Evolutionary conservation across 1,140 invertebrate genomes (phyloP).

Genomic region (Leucophenga varia): DNA sequence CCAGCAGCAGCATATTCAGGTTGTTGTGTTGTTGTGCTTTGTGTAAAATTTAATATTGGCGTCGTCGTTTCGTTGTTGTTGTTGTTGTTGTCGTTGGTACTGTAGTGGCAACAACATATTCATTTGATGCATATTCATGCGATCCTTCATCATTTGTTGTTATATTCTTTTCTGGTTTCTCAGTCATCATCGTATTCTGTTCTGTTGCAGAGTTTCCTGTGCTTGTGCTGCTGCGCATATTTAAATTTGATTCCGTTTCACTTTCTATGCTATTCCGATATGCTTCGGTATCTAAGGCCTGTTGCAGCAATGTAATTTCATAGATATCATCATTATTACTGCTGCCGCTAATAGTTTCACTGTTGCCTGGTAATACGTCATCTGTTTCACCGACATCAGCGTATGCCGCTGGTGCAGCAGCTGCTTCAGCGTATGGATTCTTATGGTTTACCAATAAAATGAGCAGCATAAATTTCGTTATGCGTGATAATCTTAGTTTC

Average conservation of each 20-base stretch:
- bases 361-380: not conserved
- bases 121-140: too few species aligned
- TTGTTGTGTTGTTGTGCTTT: constrained; percentile 17
- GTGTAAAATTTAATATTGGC: constrained; percentile 5
- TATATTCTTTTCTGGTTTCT: too few species aligned
- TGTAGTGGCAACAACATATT: not conserved
- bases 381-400: constrained; percentile 4
- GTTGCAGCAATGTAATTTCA: constrained; percentile 30
- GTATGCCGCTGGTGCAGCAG: not conserved
- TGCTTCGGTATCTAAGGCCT: constrained; percentile 25
- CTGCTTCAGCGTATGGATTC: too few species aligned
- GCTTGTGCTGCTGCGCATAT: constrained; percentile 26
- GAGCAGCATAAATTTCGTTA: too few species aligned
- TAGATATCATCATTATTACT: constrained; percentile 33
- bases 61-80: constrained; percentile 6
- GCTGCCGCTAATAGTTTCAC: not conserved
- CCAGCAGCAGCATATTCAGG: not conserved
- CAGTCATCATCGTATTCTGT: too few species aligned
- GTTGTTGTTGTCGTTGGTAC: constrained; percentile 5
- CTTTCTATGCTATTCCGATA: constrained; percentile 29
- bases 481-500: too few species aligned
- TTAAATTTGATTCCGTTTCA: too few species aligned
- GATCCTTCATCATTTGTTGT: too few species aligned
- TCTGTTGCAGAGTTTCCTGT: constrained; percentile 24
- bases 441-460: too few species aligned